A percentile compares a stretch with the other conserved stretches of the same genome.
phyloP scores from a whole-genome alignment of 1,140 invertebrate genomes.

The Doryteuthis pealeii region DNA sequence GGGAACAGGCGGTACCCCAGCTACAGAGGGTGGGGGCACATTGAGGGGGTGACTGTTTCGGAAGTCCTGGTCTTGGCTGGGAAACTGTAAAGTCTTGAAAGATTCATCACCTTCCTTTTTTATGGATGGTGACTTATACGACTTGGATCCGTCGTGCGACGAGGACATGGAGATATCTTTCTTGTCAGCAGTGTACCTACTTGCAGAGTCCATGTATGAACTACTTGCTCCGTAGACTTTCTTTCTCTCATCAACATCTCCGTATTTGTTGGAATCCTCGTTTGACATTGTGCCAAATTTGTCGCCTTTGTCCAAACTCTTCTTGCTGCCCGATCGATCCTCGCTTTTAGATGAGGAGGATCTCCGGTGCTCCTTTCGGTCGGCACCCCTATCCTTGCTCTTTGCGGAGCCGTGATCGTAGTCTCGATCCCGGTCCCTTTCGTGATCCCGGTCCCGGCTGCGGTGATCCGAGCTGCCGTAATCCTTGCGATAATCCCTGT shows the following conservation, averaged over 20 bases:
- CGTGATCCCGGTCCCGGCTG: background rate
- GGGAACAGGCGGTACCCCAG: background rate
- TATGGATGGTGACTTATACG: background rate
- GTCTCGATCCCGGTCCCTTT: background rate
- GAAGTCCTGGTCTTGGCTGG: background rate
- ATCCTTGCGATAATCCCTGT: background rate
- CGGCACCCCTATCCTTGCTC: background rate
- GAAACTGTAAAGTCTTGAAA: background rate
- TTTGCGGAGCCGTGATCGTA: background rate
- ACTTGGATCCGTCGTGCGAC: background rate
- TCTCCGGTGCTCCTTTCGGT: background rate
- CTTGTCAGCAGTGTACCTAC: background rate
- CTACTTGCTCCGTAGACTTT: background rate
- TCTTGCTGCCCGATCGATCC: background rate
- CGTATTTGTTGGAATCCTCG: background rate
- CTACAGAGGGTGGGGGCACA: background rate
- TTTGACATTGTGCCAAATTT: background rate
- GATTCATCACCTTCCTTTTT: background rate
- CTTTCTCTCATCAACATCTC: slow-evolving; percentile 4
- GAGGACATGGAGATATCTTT: background rate
- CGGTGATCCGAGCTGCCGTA: background rate
- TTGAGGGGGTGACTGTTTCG: background rate
- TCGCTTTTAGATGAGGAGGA: background rate
- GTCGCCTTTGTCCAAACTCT: background rate
- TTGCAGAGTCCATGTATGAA: background rate